phyloP scores from a whole-genome alignment of 2,797 vertebrate genomes.

The Setipinna tenuifilis region DNA sequence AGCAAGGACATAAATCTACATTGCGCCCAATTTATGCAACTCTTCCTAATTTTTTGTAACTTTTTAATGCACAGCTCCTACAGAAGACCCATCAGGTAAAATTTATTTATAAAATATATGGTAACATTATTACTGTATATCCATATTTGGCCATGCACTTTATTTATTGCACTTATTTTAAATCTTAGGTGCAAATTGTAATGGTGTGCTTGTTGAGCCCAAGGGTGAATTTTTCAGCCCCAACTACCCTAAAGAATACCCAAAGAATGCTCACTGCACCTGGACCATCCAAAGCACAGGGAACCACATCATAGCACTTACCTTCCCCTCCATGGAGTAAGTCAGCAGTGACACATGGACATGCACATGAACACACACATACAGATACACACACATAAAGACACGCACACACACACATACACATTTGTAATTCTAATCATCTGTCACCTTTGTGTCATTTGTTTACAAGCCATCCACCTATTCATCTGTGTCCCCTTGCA shows the following conservation, averaged over 20 bases:
- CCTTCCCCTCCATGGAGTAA: constrained; percentile 7
- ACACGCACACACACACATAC: background rate
- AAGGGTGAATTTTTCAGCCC: constrained; percentile 37
- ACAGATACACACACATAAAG: too few relatives aligned
- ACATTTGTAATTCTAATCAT: too few relatives aligned
- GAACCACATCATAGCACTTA: background rate
- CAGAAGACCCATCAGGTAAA: background rate
- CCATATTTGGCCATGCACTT: background rate
- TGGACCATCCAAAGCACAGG: constrained; percentile 36
- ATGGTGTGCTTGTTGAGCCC: constrained; percentile 16
- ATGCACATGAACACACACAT: too few relatives aligned
- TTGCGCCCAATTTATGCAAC: too few relatives aligned
- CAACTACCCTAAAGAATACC: constrained; percentile 30
- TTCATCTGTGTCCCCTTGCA: background rate
- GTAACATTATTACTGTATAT: background rate
- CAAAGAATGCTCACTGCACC: constrained; percentile 14
- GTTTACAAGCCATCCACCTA: background rate
- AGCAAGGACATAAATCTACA: too few relatives aligned
- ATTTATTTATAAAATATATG: background rate
- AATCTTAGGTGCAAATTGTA: constrained; percentile 12
- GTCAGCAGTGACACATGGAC: background rate
- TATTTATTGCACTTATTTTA: background rate
- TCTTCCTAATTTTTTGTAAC: too few relatives aligned
- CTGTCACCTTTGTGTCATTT: background rate
- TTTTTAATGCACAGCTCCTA: background rate